Evolutionary conservation across 1,140 invertebrate genomes (phyloP).

Genomic region (Tetramorium parvispinum): DNA sequence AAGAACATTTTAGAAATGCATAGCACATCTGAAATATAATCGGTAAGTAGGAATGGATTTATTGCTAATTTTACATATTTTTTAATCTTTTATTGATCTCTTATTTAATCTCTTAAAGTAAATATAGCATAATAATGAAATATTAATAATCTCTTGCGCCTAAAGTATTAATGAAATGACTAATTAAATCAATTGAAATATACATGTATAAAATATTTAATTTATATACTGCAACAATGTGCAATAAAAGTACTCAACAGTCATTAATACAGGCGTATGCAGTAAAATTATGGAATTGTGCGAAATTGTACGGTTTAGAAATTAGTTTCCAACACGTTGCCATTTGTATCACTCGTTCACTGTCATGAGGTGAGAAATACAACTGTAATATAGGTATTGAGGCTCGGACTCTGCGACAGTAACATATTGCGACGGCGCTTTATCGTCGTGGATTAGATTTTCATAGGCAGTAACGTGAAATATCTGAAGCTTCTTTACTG

Average conservation of each 20-base stretch:
- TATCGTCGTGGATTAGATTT: conserved; percentile 60
- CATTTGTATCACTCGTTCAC: conserved; percentile 49
- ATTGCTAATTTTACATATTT: neutral
- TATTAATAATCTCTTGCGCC: neutral
- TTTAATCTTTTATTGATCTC: neutral
- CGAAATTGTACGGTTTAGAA: conserved; percentile 48
- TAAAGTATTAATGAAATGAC: neutral
- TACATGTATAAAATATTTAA: neutral
- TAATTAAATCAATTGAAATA: conserved; percentile 3
- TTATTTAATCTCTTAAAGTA: too few species aligned
- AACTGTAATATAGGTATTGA: conserved; percentile 57
- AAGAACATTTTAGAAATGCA: neutral
- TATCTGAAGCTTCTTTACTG: conserved; percentile 44
- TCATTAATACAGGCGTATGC: conserved; percentile 8
- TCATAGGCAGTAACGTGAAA: conserved; percentile 63
- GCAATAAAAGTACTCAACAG: neutral
- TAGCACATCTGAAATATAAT: neutral
- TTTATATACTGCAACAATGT: neutral
- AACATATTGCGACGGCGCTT: conserved; percentile 51
- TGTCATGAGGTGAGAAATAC: conserved; percentile 48
- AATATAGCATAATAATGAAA: neutral
- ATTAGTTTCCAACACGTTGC: conserved; percentile 54
- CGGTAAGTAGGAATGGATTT: neutral
- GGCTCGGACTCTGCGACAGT: conserved; percentile 43
- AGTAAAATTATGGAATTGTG: conserved; percentile 44